Base-by-base conservation (phyloP, 2,888 invertebrate species). In the Globia sparganii region DNA sequence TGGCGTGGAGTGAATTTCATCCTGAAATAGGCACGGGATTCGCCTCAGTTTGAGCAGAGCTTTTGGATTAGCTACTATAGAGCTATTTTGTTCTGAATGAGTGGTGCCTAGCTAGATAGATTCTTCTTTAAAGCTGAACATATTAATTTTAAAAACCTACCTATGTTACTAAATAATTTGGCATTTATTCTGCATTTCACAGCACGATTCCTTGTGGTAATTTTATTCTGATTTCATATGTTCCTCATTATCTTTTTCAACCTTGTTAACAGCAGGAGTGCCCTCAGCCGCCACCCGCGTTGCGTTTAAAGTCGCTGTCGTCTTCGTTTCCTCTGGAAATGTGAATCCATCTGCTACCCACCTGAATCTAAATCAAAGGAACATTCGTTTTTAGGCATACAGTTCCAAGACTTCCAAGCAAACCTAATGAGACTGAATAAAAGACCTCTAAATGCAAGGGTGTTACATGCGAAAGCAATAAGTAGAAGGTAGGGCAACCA, bases 261-360 rank as follows among this genome's bases (percentile, higher is more conserved):
- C 70, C 53, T 86, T 91, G 61, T 90, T 90, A 68, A 84, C 78
- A 73, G 78, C 78, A 46, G 88, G 75, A 25, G 87, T 89, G 75
- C 85, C 90, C 31, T 93, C 93, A n/a, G 82, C 77, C 18, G 93
- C 90, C 31, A 85, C 69, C 69, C 82, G 88, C 34, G 92, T 86
- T 58, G 80, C 84, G 65, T 89, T 85, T 43, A 91, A 62, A 3
- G 86, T 83, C 43, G 85, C 81, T 61, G 87, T 90, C 6, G 75
- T 64, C 58, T 85, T 78, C 28, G 80, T 74, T 46, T 91, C 91
- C 80, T 95, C 95, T 53, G 90, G 91, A 58, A 93, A 80, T 71
- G 90, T 92, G 87, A 96, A 95, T 75, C 93, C 80, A 83, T 96
- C 94, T 56, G 94, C 91, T 81, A 96, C 81, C 95, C 95, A 94